Base-by-base conservation (phyloP, 2,113 vertebrate genomes). In the Hymenochirus boettgeri region DNA sequence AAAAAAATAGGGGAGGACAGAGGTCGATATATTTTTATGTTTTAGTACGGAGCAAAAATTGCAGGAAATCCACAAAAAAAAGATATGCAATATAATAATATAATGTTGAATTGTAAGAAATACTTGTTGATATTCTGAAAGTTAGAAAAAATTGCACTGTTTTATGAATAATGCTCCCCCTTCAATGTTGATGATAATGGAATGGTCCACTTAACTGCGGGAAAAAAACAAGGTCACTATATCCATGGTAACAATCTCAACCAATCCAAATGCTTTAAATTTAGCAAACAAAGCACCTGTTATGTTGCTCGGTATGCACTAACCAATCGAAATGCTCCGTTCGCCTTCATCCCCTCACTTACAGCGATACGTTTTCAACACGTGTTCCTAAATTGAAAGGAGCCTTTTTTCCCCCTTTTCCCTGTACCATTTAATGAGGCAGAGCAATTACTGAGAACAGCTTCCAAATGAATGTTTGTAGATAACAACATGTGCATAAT, bases 401-500 rank as follows among this genome's bases (percentile, higher is more conserved):
- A 75, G 80, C 52, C 82, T 80, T 76, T 71, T 75, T 42, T 42
- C 76, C 70, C 73, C 71, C 71, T 80, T 42, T 76, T 71, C 73
- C 71, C 71, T 80, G 75, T 82, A 80, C 85, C 89, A 60, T 69
- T 69, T 69, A 69, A 79, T 84, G 85, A 83, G 85, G 80, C 82
- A 75, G 91, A 95, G 92, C 93, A 90, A 88, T 95, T 93, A 91
- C 89, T 87, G 85, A 85, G 90, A 88, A 80, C 88, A 89, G 88
- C 86, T 85, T 89, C 88, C 93, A 93, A 97, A 97, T 94, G 97
- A 94, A 96, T 98, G 96, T 98, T 98, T 98, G 93, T 92, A 89
- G 93, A 97, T 96, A 98, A 96, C 95, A 98, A 94, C 95, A 95
- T 96, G 93, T 96, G 94, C 93, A 93, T 97, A 98, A 98, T 98